Conservation (phyloP, 2,113 vertebrate species). For the Pyrgilauda ruficollis region DNA sequence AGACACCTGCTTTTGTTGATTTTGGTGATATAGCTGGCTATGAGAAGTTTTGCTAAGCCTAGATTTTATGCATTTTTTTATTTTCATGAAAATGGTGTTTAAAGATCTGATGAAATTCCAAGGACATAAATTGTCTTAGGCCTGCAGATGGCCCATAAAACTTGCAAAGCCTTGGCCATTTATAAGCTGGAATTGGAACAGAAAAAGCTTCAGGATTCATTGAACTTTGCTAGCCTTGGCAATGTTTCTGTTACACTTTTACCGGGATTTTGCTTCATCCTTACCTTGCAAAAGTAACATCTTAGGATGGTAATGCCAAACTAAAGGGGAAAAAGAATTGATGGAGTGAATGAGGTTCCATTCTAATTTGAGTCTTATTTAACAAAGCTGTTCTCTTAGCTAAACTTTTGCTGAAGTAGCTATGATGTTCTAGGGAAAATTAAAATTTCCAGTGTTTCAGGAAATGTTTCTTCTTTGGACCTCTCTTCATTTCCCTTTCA, state of each 20-base stretch:
- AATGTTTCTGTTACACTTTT: not conserved
- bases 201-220: conserved; percentile 5
- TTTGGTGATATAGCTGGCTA: not conserved
- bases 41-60: not conserved
- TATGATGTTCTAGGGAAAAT: not conserved
- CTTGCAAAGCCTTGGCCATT: not conserved
- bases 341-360: not conserved
- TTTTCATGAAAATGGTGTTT: not conserved
- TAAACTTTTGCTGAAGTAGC: not conserved
- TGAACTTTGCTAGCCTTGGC: not conserved
- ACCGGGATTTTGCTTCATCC: not conserved
- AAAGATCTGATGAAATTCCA: not conserved
- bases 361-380: not conserved
- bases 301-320: not conserved
- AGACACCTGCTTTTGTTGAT: not conserved
- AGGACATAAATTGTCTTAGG: not conserved
- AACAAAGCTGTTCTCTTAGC: not conserved
- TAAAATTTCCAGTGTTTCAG: not conserved
- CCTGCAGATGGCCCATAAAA: not conserved
- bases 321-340: not conserved
- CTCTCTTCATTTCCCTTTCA: not conserved
- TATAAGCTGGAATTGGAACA: not conserved
- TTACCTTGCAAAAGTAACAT: not conserved
- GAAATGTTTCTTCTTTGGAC: not conserved
- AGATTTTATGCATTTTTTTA: not conserved